Evolutionary conservation across 2,113 vertebrate species (phyloP).

Genomic region (Myocastor coypus): DNA sequence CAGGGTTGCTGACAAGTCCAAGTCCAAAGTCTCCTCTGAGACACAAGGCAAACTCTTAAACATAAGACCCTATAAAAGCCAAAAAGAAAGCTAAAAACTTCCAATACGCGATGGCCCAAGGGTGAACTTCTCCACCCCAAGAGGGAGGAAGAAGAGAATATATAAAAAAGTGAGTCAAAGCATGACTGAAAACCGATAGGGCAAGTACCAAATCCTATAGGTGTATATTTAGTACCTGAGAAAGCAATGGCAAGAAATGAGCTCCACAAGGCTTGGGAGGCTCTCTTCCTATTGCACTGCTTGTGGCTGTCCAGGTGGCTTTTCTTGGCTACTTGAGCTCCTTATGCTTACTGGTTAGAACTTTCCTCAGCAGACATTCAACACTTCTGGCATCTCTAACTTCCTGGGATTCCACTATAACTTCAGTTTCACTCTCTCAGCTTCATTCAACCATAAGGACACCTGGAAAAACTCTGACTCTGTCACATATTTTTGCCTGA

Average conservation of each 20-base stretch:
- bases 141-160: neutral
- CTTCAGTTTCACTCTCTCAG: neutral
- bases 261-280: neutral
- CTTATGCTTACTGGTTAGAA: neutral
- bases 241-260: neutral
- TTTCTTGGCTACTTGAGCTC: neutral
- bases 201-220: neutral
- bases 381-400: neutral
- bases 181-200: neutral
- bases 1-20: too few relatives aligned
- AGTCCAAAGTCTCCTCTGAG: too few relatives aligned
- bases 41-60: neutral
- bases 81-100: neutral
- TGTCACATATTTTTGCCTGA: neutral
- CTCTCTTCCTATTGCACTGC: neutral
- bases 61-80: neutral
- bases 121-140: neutral
- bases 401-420: neutral
- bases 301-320: neutral
- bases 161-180: neutral
- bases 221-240: neutral
- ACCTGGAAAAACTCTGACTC: neutral
- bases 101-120: neutral
- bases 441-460: neutral
- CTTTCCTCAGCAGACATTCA: neutral